phyloP scores from a whole-genome alignment of 2,888 invertebrate genomes.

The Tipula vernalis region DNA sequence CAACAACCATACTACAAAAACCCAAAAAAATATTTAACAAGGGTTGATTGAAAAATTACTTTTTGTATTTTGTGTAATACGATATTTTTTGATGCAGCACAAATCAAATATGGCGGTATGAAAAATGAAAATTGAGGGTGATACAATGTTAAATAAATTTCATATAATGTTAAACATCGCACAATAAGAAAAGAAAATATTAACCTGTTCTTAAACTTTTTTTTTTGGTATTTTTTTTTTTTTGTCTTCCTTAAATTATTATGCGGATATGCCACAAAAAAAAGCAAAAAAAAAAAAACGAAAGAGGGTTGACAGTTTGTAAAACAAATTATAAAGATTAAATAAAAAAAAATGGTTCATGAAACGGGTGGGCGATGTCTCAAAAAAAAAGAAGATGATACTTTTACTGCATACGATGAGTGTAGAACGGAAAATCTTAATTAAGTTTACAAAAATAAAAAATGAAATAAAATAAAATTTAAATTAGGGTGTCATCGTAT shows the following conservation, averaged over 20 bases:
- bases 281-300: background rate
- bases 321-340: background rate
- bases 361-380: background rate
- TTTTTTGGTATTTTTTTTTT: background rate
- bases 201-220: background rate
- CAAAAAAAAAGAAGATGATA: background rate
- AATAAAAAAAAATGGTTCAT: background rate
- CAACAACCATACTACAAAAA: background rate
- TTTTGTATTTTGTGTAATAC: background rate
- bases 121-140: background rate
- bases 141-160: background rate
- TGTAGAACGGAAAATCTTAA: background rate
- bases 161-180: background rate
- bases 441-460: background rate
- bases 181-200: background rate
- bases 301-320: background rate
- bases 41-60: background rate
- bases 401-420: background rate
- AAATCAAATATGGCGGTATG: background rate
- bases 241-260: background rate
- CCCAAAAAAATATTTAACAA: background rate
- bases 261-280: background rate
- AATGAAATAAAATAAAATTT: too few species aligned
- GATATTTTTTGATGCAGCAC: background rate
- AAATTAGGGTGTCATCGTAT: background rate